These are phyloP conservation scores for Macquaria australasica DNA, from an alignment of 2,113 vertebrate species.

Conservation along the genomic window DNA sequence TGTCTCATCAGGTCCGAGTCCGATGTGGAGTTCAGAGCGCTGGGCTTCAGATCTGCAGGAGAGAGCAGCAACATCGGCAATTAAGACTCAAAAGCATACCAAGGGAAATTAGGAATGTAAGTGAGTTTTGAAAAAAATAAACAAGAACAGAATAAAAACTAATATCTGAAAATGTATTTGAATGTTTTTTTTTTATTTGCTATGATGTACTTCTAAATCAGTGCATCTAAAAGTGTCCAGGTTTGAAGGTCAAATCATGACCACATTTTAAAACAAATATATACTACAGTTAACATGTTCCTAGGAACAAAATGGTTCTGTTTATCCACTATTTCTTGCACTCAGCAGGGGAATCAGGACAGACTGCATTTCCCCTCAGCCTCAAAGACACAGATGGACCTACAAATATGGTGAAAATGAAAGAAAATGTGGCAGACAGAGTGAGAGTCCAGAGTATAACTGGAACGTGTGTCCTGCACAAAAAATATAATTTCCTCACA, in stretches of 20 bases:
- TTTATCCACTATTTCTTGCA: not conserved
- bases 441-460: not conserved
- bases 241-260: not conserved
- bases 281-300: not conserved
- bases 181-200: not conserved
- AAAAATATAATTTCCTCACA: not conserved
- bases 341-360: not conserved
- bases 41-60: slow-evolving; percentile 86
- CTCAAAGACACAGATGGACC: slow-evolving; percentile 7
- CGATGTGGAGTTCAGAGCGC: slow-evolving; percentile 90
- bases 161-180: not conserved
- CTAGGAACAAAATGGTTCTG: not conserved
- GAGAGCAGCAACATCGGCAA: not conserved
- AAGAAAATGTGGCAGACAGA: slow-evolving; percentile 13
- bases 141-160: not conserved
- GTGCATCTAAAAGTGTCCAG: not conserved
- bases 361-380: not conserved
- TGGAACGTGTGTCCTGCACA: not conserved
- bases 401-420: slow-evolving; percentile 1
- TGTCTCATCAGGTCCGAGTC: slow-evolving; percentile 93
- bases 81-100: not conserved
- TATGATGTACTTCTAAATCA: not conserved
- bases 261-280: not conserved
- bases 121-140: not conserved
- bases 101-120: not conserved